Evolutionary conservation across 2,888 invertebrate genomes (phyloP), one percentile per base, ranked within the genome.

Genomic region (Hyposoter didymator): DNA sequence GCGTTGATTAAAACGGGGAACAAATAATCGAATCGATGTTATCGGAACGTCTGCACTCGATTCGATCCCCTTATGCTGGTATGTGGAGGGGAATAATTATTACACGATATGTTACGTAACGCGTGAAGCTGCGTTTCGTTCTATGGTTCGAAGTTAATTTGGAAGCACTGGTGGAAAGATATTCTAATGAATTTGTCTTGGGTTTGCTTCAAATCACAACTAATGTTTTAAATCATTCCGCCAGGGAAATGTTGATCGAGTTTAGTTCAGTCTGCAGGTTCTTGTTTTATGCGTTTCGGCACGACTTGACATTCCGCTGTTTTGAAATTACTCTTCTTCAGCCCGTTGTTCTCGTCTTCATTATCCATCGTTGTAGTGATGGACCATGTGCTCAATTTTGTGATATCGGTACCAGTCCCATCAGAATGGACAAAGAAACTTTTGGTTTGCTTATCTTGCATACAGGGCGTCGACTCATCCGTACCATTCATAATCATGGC

Each of bases 341-440:
- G 14, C 5, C 14, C 59, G 35, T 39, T 49, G 17, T 28, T 32
- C n/a, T 17, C 32, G 35, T n/a, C 32, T 32, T 22, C 28, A 59
- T 73, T 73, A 47, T 85, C 22, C n/a, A 45, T 32, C 14, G n/a
- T 55, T 47, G 73, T 17, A 2, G 83, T 45, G 45, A 73, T 28
- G 22, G 80, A 73, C 64, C 43, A 59, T 14, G 67, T 67, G 10
- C 64, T 79, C 5, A 62, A 32, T 59, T 28, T 45, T 2, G 28
- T 19, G 17, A 5, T 69, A 22, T 19, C 14, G 2, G 4, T 45
- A 28, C 28, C 17, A 14, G 5, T 2, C 2, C 1, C 22, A 14
- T 22, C 22, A 17, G 45, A 28, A 28, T 14, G 2, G 14, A 69
- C 28, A 47, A 39, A 3, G 8, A 17, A 17, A 6, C 2, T 47